phyloP scores from a whole-genome alignment of 1,140 invertebrate species.

The Ceratoteleas bidentatus region DNA sequence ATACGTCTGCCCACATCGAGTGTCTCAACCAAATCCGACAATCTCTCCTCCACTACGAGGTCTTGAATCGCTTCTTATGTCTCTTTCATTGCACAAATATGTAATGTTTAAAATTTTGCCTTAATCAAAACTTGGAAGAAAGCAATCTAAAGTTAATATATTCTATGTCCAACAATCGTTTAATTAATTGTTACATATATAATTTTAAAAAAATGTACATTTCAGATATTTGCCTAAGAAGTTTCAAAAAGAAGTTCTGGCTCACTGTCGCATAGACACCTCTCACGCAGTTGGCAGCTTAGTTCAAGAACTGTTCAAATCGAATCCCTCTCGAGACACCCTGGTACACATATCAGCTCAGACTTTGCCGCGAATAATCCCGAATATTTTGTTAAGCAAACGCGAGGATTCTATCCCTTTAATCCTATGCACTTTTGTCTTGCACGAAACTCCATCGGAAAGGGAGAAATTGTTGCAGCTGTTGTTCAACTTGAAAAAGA shows the following conservation, averaged over 20 bases:
- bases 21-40: conserved; percentile 62
- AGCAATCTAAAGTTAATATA: too few species aligned
- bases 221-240: conserved; percentile 79
- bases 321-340: conserved; percentile 75
- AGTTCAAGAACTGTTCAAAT: conserved; percentile 77
- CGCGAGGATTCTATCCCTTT: conserved; percentile 89
- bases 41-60: conserved; percentile 61
- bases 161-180: too few species aligned
- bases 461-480: conserved; percentile 87
- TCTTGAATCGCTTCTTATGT: too few species aligned
- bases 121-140: too few species aligned
- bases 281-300: conserved; percentile 68
- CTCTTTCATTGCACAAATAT: too few species aligned
- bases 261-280: conserved; percentile 77
- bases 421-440: conserved; percentile 84
- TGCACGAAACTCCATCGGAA: conserved; percentile 83
- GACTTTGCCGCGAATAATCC: conserved; percentile 84
- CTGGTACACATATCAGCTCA: conserved; percentile 79
- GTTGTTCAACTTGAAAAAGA: conserved; percentile 89
- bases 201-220: too few species aligned
- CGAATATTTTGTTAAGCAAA: conserved; percentile 87
- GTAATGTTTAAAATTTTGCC: too few species aligned
- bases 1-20: conserved; percentile 73
- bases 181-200: too few species aligned
- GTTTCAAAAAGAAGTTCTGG: conserved; percentile 82